These are phyloP conservation scores for Benthosema pterotum DNA, from an alignment of 2,797 vertebrate genomes.

Conservation along the genomic window DNA sequence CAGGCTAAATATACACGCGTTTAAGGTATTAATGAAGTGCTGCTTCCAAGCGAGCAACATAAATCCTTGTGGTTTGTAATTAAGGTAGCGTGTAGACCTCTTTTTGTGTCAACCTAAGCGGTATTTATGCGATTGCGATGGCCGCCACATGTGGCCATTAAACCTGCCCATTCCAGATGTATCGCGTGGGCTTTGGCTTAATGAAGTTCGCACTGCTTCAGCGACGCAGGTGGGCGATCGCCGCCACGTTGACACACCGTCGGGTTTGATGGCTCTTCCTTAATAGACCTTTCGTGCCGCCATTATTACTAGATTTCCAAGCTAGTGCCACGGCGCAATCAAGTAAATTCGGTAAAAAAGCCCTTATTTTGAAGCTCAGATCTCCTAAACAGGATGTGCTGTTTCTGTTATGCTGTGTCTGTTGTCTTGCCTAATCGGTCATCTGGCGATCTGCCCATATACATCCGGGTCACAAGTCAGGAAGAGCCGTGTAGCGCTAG, in stretches of 20 bases:
- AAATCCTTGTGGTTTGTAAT: conserved; percentile 22
- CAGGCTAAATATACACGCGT: conserved; percentile 13
- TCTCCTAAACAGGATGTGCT: no score
- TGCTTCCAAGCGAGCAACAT: conserved; percentile 18
- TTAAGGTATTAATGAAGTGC: conserved; percentile 14
- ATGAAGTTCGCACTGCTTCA: conserved; percentile 24
- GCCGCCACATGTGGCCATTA: conserved; percentile 15
- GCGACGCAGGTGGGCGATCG: conserved; percentile 3
- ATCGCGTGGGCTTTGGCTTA: conserved; percentile 30
- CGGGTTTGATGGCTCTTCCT: no score
- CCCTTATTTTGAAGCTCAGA: no score
- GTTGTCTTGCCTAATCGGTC: no score
- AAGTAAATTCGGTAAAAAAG: no score
- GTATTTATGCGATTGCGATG: conserved; percentile 26
- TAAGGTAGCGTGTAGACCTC: conserved; percentile 10
- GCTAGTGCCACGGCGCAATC: no score
- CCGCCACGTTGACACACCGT: conserved; percentile 30
- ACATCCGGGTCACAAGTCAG: no score
- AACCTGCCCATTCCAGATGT: conserved; percentile 20
- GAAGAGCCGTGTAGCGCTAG: no score
- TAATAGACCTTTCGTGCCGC: no score
- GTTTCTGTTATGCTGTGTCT: no score
- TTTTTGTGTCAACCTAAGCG: not conserved
- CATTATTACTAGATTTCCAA: no score
- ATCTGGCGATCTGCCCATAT: no score